Evolutionary conservation across 2,888 invertebrate species (phyloP).

Genomic region (Ichneumon xanthorius): DNA sequence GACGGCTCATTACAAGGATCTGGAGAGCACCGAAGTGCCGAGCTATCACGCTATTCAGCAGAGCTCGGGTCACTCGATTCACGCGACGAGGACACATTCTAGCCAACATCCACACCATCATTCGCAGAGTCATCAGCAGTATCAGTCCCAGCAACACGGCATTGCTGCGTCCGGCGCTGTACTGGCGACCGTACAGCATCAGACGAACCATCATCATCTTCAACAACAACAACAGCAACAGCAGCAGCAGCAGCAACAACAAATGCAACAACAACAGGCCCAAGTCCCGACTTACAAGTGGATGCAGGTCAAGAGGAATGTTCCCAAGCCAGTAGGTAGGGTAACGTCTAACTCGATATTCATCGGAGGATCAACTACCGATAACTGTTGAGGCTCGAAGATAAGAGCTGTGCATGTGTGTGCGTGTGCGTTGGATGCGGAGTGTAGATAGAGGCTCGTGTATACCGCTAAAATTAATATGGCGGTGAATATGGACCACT

Average conservation of each 20-base stretch:
- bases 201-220: slow-evolving; percentile 80
- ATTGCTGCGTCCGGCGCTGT: slow-evolving; percentile 63
- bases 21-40: slow-evolving; percentile 84
- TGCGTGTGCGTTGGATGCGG: not conserved
- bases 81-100: slow-evolving; percentile 67
- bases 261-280: slow-evolving; percentile 86
- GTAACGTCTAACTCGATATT: slow-evolving; percentile 78
- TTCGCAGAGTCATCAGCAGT: slow-evolving; percentile 79
- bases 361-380: slow-evolving; percentile 15
- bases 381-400: slow-evolving; percentile 2
- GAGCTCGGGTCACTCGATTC: slow-evolving; percentile 73
- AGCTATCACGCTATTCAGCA: slow-evolving; percentile 82
- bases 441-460: slow-evolving; percentile 9
- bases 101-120: slow-evolving; percentile 78
- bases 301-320: slow-evolving; percentile 99
- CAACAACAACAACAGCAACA: slow-evolving; percentile 82
- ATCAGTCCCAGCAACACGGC: slow-evolving; percentile 84
- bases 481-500: too few species aligned
- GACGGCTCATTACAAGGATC: slow-evolving; percentile 86
- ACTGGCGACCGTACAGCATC: slow-evolving; percentile 73
- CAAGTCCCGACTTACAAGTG: slow-evolving; percentile 97
- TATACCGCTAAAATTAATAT: not conserved
- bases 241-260: slow-evolving; percentile 73
- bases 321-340: slow-evolving; percentile 96
- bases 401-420: slow-evolving; percentile 21